Evolutionary conservation across 2,888 invertebrate species (phyloP), one percentile per base, ranked within the genome.

Genomic region (Ectemnius continuus): DNA sequence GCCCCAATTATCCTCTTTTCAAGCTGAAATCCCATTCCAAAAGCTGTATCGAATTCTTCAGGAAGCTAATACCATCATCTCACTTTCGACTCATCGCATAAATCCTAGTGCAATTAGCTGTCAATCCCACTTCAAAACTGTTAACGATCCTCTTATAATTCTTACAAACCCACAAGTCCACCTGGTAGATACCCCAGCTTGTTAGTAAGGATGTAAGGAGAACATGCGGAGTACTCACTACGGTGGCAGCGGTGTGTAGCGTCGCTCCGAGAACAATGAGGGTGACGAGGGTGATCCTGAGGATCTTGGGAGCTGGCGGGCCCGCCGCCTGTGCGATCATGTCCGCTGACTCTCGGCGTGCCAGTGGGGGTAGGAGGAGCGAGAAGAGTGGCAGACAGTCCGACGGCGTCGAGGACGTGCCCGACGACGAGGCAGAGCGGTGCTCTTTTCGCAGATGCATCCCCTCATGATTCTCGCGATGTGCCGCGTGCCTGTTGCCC

Each of bases 381-480:
- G 36, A 36, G 36, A 36, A 6, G 36, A 36, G 36, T 36, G 69
- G 70, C 61, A 76, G 82, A 75, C 78, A 80, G 78, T 78, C 72
- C 80, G 84, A 76, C 80, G 83, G 73, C 71, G 78, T 74, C 82
- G 83, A 73, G 71, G 79, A 79, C 70, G 79, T 74, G 79, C 81
- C 83, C 81, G 84, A 75, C 78, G 83, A 79, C 81, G 83, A 76
- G 82, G 78, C 76, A 65, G 67, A 71, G 76, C 75, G 74, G 74
- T 78, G 73, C 76, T 84, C 79, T 82, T 80, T 81, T 86, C 78
- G 85, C 72, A 79, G 82, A 85, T 72, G 83, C 88, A 87, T 87
- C 84, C 86, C 85, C 79, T 85, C 87, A 86, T 86, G 84, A 84
- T 86, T 36, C 36, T 36, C 84, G 79, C 74, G 71, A 80, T 80